Conservation (phyloP, 2,888 invertebrate species). For the Lepidochitona cinerea region DNA sequence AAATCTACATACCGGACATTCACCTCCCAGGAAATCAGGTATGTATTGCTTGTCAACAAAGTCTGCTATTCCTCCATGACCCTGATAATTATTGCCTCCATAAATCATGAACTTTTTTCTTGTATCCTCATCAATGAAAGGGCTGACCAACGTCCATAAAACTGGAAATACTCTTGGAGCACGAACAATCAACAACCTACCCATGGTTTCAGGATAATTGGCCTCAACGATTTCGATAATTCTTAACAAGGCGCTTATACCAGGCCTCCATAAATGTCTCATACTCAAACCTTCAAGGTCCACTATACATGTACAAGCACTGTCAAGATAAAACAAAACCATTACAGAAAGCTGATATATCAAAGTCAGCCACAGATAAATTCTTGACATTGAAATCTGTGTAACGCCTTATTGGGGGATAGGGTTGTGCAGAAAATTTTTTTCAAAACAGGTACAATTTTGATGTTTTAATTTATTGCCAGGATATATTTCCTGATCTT, state of each 20-base stretch:
- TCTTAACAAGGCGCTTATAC: conserved; percentile 78
- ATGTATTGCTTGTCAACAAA: conserved; percentile 88
- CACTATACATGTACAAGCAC: conserved; percentile 90
- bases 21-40: conserved; percentile 93
- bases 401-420: too few species aligned
- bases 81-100: conserved; percentile 89
- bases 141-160: conserved; percentile 94
- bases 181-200: conserved; percentile 88
- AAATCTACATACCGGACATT: conserved; percentile 83
- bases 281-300: conserved; percentile 95
- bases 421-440: too few species aligned
- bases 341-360: too few species aligned
- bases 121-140: conserved; percentile 95
- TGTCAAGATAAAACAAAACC: conserved; percentile 57
- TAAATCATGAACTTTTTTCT: conserved; percentile 93
- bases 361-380: too few species aligned
- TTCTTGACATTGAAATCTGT: too few species aligned
- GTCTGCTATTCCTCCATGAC: conserved; percentile 84
- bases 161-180: conserved; percentile 96
- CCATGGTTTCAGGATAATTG: conserved; percentile 97
- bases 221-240: conserved; percentile 90
- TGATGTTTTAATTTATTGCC: too few species aligned
- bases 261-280: conserved; percentile 95
- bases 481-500: too few species aligned
- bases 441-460: too few species aligned